These are phyloP conservation scores for Threskiornis aethiopicus DNA, from an alignment of 2,797 vertebrate species.

Conservation along the genomic window DNA sequence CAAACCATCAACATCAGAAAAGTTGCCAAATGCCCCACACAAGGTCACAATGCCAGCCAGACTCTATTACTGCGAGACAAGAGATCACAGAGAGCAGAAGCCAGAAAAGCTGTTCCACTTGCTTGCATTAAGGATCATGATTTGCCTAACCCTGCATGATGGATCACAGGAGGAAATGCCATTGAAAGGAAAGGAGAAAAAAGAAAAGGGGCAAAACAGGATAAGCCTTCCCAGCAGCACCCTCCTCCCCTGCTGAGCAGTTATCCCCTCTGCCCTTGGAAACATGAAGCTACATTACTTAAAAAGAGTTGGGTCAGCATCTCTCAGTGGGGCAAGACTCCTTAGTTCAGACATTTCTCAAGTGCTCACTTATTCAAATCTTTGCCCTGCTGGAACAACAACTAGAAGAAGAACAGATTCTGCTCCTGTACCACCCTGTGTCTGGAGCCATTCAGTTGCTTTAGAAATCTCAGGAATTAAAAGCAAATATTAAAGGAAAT, in stretches of 20 bases:
- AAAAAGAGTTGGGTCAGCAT: neutral
- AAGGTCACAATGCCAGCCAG: neutral
- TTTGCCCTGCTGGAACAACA: neutral
- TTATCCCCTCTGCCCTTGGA: neutral
- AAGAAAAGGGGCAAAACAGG: neutral
- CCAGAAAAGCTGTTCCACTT: neutral
- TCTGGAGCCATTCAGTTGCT: neutral
- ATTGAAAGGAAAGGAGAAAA: neutral
- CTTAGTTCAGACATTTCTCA: neutral
- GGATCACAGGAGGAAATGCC: neutral
- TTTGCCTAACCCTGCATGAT: neutral
- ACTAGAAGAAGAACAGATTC: neutral
- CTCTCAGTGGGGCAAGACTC: neutral
- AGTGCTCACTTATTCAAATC: neutral
- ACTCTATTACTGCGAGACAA: fast-evolving
- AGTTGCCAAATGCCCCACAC: neutral
- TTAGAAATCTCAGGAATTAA: neutral
- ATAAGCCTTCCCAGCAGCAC: neutral
- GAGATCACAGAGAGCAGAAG: neutral
- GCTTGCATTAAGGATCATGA: neutral
- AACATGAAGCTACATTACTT: neutral
- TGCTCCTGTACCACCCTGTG: neutral
- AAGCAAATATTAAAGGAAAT: neutral
- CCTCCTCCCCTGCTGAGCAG: neutral
- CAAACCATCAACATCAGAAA: neutral